These are phyloP conservation scores for Blastobasis lacticolella DNA, from an alignment of 2,888 invertebrate species.

Conservation along the genomic window DNA sequence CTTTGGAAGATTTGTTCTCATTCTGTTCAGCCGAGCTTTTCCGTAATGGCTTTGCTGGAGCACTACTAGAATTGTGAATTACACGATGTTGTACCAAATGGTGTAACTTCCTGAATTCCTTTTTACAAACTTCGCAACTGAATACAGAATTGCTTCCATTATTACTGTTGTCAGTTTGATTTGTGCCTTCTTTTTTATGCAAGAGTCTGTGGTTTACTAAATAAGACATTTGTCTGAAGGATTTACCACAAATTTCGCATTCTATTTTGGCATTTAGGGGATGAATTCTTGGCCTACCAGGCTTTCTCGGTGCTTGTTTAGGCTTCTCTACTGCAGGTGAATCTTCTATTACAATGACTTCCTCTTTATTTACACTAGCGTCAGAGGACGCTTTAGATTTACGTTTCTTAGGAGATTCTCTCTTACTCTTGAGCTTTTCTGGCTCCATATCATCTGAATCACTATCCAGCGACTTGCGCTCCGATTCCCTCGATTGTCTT, in stretches of 20 bases:
- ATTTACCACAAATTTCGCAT: constrained; percentile 65
- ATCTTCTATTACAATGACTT: constrained; percentile 48
- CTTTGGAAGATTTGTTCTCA: constrained; percentile 37
- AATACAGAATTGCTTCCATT: constrained; percentile 34
- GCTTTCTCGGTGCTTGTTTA: constrained; percentile 27
- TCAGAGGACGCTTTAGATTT: constrained; percentile 41
- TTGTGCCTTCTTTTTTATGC: constrained; percentile 45
- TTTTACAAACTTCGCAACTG: constrained; percentile 62
- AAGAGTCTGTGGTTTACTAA: constrained; percentile 56
- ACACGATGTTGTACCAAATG: constrained; percentile 65
- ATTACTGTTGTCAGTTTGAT: constrained; percentile 29
- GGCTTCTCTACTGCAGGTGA: constrained; percentile 34
- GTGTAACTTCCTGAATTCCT: constrained; percentile 63
- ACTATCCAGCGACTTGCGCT: constrained; percentile 36
- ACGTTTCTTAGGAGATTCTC: constrained; percentile 31
- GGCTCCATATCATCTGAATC: constrained; percentile 42
- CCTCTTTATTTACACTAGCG: constrained; percentile 28
- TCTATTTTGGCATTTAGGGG: constrained; percentile 33
- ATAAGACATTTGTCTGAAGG: constrained; percentile 63
- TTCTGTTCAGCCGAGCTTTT: constrained; percentile 52
- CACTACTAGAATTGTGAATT: constrained; percentile 44
- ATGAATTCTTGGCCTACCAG: constrained; percentile 24
- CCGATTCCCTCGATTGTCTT: constrained; percentile 44
- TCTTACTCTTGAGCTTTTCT: constrained; percentile 21
- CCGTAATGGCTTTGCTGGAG: constrained; percentile 31